Evolutionary conservation across 1,140 invertebrate species (phyloP).

Genomic region (Hyphantria cunea): DNA sequence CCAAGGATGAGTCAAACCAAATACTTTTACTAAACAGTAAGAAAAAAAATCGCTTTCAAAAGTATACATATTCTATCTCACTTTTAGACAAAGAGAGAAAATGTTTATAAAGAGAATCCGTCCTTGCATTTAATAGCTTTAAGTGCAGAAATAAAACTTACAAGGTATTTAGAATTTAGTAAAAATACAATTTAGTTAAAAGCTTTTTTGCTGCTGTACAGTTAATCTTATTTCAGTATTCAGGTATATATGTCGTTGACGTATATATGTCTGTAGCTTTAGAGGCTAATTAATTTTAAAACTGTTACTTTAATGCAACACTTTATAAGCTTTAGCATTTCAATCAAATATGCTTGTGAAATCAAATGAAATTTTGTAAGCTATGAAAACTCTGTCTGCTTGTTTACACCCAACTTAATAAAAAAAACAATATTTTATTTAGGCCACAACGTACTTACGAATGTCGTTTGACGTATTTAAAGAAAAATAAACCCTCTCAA

Average conservation of each 20-base stretch:
- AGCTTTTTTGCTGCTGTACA: constrained; percentile 6
- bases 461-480: too few relatives aligned
- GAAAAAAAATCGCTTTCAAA: constrained; percentile 15
- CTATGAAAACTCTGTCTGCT: too few relatives aligned
- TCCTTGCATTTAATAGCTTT: constrained; percentile 24
- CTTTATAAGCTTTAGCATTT: too few relatives aligned
- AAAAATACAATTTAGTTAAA: constrained; percentile 30
- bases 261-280: constrained; percentile 8
- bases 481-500: too few relatives aligned
- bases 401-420: too few relatives aligned
- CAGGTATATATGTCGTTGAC: constrained; percentile 15
- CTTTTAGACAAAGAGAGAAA: constrained; percentile 16
- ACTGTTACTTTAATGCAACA: too few relatives aligned
- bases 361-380: too few relatives aligned
- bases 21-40: too few relatives aligned
- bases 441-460: too few relatives aligned
- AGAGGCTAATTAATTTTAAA: not conserved
- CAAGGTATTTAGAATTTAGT: constrained; percentile 27
- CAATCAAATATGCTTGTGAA: too few relatives aligned
- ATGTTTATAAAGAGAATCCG: constrained; percentile 19
- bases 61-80: constrained; percentile 8
- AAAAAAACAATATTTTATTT: too few relatives aligned
- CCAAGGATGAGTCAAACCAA: too few relatives aligned
- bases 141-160: constrained; percentile 27
- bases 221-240: not conserved